Evolutionary conservation across 2,888 invertebrate genomes (phyloP).

Genomic region (Agelastica alni): DNA sequence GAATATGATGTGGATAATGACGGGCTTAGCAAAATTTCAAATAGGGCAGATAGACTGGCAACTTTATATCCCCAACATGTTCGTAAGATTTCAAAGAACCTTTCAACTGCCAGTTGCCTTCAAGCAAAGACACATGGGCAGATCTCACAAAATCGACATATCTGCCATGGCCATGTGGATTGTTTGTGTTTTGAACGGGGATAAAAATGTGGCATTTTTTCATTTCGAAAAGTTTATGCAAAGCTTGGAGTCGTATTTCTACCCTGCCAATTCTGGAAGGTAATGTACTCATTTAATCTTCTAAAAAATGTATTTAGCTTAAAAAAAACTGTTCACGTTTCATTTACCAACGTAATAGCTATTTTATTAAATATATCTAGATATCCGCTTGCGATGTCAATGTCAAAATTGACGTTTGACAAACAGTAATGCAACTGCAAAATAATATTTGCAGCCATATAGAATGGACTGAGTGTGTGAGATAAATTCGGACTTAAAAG

Average conservation of each 20-base stretch:
- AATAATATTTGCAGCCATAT: too few relatives aligned
- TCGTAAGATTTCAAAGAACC: constrained; percentile 61
- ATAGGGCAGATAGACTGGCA: constrained; percentile 89
- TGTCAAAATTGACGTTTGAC: too few relatives aligned
- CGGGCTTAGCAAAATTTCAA: constrained; percentile 72
- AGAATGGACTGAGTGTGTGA: too few relatives aligned
- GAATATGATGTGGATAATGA: constrained; percentile 75
- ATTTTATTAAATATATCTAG: too few relatives aligned
- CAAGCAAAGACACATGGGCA: constrained; percentile 66
- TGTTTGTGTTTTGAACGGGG: constrained; percentile 67
- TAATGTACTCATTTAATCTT: constrained; percentile 30
- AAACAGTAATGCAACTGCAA: too few relatives aligned
- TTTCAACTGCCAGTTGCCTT: constrained; percentile 80
- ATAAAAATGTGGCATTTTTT: constrained; percentile 66
- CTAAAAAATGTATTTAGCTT: too few relatives aligned
- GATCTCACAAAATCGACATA: constrained; percentile 57
- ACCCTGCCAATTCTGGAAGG: constrained; percentile 83
- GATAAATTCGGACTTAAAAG: too few relatives aligned
- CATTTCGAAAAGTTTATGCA: constrained; percentile 81
- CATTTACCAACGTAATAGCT: too few relatives aligned
- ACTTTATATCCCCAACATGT: constrained; percentile 78
- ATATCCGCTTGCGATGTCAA: too few relatives aligned
- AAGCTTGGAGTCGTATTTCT: constrained; percentile 83
- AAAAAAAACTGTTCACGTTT: too few relatives aligned
- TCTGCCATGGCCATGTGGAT: constrained; percentile 65